Conservation (phyloP, 2,888 invertebrate genomes). For the Sepioteuthis lessoniana region DNA sequence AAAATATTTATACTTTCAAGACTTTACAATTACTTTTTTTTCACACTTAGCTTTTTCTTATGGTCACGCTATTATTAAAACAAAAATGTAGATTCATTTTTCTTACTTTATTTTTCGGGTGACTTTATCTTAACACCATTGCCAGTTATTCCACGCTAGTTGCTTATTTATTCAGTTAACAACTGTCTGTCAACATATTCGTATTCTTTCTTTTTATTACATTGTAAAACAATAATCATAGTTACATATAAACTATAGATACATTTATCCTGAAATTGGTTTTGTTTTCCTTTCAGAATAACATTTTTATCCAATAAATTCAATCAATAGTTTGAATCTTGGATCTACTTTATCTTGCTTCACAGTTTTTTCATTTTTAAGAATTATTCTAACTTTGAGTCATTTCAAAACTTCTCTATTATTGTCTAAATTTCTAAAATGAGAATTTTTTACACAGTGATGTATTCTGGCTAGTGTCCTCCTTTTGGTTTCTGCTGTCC, state of each 20-base stretch:
- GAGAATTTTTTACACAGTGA: no score
- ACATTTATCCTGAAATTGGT: background rate
- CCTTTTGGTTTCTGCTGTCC: no score
- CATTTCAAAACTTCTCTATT: no score
- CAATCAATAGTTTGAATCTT: background rate
- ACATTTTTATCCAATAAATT: background rate
- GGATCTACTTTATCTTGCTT: background rate
- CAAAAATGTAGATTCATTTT: background rate
- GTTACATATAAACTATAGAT: background rate
- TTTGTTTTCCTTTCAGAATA: background rate
- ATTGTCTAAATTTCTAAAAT: no score
- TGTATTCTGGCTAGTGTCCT: no score
- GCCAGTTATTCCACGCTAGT: background rate
- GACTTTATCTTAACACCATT: background rate
- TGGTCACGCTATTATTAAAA: background rate
- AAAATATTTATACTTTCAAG: no score
- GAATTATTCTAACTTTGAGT: no score
- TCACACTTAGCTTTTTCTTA: no score
- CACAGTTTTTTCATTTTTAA: background rate
- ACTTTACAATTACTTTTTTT: no score
- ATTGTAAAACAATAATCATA: background rate
- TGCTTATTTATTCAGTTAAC: slow-evolving; percentile 2
- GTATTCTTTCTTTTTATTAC: background rate
- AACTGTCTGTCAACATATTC: background rate
- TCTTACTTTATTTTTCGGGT: background rate